phyloP scores from a whole-genome alignment of 2,888 invertebrate genomes.

The Mythimna vitellina region DNA sequence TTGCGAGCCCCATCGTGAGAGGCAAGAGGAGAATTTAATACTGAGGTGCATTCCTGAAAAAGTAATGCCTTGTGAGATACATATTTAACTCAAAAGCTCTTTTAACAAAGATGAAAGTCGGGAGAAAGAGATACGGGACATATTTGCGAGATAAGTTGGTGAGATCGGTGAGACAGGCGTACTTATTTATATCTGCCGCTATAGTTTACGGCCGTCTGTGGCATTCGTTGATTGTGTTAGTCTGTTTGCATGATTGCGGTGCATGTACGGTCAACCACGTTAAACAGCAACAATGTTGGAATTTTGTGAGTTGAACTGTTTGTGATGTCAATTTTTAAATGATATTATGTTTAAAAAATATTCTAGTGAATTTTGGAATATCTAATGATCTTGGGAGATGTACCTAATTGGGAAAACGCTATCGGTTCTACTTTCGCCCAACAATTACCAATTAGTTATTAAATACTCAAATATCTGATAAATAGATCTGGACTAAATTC shows the following conservation, averaged over 20 bases:
- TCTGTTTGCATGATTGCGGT: conserved; percentile 79
- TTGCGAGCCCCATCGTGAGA: conserved; percentile 65
- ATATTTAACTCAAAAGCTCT: conserved; percentile 52
- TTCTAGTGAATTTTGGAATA: too few species aligned
- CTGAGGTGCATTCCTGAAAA: conserved; percentile 49
- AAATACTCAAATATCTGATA: conserved; percentile 8
- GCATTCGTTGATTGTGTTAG: conserved; percentile 82
- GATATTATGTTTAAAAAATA: not conserved
- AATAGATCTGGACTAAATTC: conserved; percentile 25
- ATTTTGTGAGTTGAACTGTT: conserved; percentile 48
- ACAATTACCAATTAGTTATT: not conserved
- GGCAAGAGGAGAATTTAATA: conserved; percentile 60
- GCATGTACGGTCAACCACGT: conserved; percentile 67
- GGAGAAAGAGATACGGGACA: conserved; percentile 70
- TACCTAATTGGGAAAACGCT: too few species aligned
- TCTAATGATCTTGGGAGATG: too few species aligned
- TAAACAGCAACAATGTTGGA: conserved; percentile 66
- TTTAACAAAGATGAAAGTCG: conserved; percentile 70
- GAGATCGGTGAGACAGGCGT: conserved; percentile 74
- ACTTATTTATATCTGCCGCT: conserved; percentile 82
- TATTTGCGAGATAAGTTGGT: conserved; percentile 79
- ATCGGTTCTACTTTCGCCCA: not conserved
- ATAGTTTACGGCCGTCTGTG: conserved; percentile 78
- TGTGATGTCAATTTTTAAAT: not conserved
- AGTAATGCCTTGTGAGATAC: conserved; percentile 33